These are phyloP conservation scores for Lepidurus apus DNA, from an alignment of 1,140 invertebrate species.

Conservation along the genomic window DNA sequence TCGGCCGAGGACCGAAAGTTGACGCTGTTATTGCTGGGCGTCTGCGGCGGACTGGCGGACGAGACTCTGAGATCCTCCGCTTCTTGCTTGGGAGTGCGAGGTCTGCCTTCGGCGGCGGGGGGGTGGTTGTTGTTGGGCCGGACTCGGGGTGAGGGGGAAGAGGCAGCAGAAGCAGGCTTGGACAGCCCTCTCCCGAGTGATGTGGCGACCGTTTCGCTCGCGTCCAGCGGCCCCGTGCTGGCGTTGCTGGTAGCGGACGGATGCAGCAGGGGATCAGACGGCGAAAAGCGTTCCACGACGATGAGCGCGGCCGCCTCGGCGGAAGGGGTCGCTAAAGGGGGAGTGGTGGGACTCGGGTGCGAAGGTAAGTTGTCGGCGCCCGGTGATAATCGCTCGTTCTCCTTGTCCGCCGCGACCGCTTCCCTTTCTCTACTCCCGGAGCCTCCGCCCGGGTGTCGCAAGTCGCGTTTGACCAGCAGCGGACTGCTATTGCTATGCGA, in stretches of 20 bases:
- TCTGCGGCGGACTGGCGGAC: conserved; percentile 42
- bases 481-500: not conserved
- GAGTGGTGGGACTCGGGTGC: not conserved
- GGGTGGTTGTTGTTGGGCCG: not conserved
- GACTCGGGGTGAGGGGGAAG: not conserved
- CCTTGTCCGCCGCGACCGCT: not conserved
- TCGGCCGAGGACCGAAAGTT: not conserved
- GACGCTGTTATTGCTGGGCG: conserved; percentile 43
- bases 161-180: not conserved
- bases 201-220: not conserved
- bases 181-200: not conserved
- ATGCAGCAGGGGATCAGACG: not conserved
- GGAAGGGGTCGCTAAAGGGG: not conserved
- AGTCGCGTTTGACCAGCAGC: not conserved
- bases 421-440: not conserved
- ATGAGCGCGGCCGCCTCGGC: not conserved
- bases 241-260: conserved; percentile 16
- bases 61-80: conserved; percentile 24
- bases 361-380: not conserved
- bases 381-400: not conserved
- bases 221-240: conserved; percentile 1
- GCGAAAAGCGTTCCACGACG: not conserved
- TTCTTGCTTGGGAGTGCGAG: conserved; percentile 43
- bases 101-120: conserved; percentile 30
- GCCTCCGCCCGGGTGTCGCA: not conserved